Evolutionary conservation across 2,888 invertebrate genomes (phyloP).

Genomic region (Callyntrura sp.): DNA sequence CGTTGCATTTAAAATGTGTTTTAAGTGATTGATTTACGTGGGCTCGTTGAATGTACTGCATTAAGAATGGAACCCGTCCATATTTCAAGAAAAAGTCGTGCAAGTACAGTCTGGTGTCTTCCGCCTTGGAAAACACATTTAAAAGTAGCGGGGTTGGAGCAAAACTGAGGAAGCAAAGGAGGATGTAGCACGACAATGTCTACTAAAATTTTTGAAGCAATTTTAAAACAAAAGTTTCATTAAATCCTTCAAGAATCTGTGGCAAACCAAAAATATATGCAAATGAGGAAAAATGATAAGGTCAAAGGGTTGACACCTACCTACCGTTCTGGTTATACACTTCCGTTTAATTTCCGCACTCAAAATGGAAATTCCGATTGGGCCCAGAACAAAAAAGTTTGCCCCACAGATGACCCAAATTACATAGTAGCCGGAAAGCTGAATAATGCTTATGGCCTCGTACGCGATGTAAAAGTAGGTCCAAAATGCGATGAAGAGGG

Average conservation of each 20-base stretch:
- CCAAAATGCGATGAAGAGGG: constrained; percentile 48
- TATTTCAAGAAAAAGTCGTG: constrained; percentile 29
- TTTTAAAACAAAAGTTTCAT: too few species aligned
- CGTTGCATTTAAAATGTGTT: background rate
- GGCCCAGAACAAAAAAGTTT: constrained; percentile 48
- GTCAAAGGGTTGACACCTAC: background rate
- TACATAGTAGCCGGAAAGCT: constrained; percentile 37
- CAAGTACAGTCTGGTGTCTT: constrained; percentile 17
- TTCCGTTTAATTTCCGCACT: background rate
- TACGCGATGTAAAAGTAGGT: constrained; percentile 50
- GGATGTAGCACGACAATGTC: constrained; percentile 30
- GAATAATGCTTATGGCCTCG: constrained; percentile 43
- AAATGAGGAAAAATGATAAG: background rate
- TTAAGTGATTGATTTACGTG: background rate
- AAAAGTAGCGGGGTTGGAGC: constrained; percentile 12
- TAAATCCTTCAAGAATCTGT: too few species aligned
- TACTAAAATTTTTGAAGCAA: constrained; percentile 35
- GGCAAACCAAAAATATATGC: too few species aligned
- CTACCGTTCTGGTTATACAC: constrained; percentile 32
- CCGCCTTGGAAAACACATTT: background rate
- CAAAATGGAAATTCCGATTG: constrained; percentile 7
- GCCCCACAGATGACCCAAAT: constrained; percentile 33
- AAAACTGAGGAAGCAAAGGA: constrained; percentile 8
- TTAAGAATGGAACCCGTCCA: constrained; percentile 46
- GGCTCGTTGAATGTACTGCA: constrained; percentile 52